Base-by-base conservation (phyloP, 2,888 invertebrate species). In the Apamea crenata region DNA sequence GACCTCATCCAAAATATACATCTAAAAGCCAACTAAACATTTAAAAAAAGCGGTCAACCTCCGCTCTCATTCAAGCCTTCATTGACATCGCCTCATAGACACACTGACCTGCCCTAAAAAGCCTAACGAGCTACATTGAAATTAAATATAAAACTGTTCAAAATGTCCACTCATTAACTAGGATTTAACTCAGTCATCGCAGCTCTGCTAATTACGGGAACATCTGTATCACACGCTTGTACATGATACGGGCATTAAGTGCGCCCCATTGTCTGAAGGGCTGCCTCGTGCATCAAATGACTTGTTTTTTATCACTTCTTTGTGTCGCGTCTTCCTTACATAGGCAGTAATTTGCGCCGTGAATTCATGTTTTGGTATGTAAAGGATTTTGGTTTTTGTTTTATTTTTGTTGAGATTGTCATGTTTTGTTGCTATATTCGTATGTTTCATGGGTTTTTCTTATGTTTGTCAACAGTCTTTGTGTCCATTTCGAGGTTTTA, bases 251-350 rank as follows among this genome's bases (percentile, higher is more conserved):
- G 93, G 94, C 92, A 94, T 94, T 94, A 94, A 95, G 95, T 93
- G 91, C 91, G 90, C 92, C 92, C 93, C 90, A 95, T 96, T 96
- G 96, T 96, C 94, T 95, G 93, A 91, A 95, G 96, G 90, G 92
- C 93, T 95, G 95, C 94, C 95, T 94, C 94, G 91, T 90, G 92
- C 94, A 94, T 95, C 94, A 94, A 95, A 95, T 93, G 93, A 89
- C 91, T 91, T 92, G 92, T 94, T 95, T 95, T 96, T 95, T 95
- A 94, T 94, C 93, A 92, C 93, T 94, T 93, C 91, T 92, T 92
- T 92, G 88, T 90, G 87, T 87, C 79, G 80, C 72, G 79, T 84
- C 78, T 85, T 79, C 74, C 78, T 76, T 85, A 87, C 76, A 81
- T 77, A 78, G 81, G 56, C 75, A 75, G 83, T 73, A 81, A 87